Conservation (phyloP, 2,797 vertebrate genomes). For the Enteromius viviparus region DNA sequence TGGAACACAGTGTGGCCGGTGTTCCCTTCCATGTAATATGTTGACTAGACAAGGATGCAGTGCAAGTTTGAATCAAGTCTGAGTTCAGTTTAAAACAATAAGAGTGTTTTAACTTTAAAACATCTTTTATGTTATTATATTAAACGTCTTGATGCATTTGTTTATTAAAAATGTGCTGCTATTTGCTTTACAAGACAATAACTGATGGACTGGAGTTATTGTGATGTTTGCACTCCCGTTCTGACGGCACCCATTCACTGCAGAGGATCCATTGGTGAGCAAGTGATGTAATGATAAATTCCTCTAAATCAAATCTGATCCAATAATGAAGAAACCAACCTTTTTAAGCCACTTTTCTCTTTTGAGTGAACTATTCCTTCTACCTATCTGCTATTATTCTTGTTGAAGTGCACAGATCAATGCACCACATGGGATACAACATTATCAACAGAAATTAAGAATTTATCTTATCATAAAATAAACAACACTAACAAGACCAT, state of each 20-base stretch:
- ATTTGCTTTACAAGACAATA: not conserved
- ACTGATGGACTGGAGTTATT: not conserved
- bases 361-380: not conserved
- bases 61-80: not conserved
- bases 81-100: not conserved
- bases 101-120: not conserved
- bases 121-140: not conserved
- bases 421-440: not conserved
- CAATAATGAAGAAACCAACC: not conserved
- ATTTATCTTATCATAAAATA: not conserved
- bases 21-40: constrained; percentile 96
- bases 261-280: not conserved
- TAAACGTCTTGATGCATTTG: not conserved
- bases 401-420: not conserved
- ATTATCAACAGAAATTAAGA: not conserved
- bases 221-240: not conserved
- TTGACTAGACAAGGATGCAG: constrained; percentile 77
- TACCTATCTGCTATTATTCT: not conserved
- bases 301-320: not conserved
- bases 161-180: not conserved
- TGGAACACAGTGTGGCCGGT: constrained; percentile 92
- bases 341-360: not conserved
- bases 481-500: not conserved
- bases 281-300: not conserved
- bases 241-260: not conserved